Base-by-base conservation (phyloP, 2,888 invertebrate species). In the Amphipyra tragopoginis region DNA sequence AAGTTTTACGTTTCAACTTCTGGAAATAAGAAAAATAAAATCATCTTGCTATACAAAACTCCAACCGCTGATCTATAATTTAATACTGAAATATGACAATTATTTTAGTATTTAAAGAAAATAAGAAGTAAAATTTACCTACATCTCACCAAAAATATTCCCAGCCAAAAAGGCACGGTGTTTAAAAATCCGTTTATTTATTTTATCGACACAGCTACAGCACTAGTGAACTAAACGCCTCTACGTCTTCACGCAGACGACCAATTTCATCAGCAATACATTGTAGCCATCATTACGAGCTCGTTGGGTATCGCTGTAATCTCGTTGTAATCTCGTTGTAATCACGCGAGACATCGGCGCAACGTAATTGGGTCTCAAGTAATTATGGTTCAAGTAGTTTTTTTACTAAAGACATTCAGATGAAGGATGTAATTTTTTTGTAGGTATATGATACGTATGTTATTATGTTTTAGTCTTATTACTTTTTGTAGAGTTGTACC, bases 191-290 rank as follows among this genome's bases (percentile, higher is more conserved):
- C 5, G 5, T 33, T 42, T 21, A 49, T 52, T 45, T 42, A 40
- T 57, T 63, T 49, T 56, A 78, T 78, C 80, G 82, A 81, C 60
- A 64, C n/a, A 0, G 7, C 1, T 65, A 44, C 87, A 79, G 57
- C 90, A 58, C 89, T 90, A 86, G 26, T 36, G 50, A 85, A 83
- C 78, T 84, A 81, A 83, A 76, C 77, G 74, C 71, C 81, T 76
- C 64, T 76, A 75, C 68, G 67, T 80, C 75, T 80, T 77, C 77
- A 82, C 78, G 75, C 75, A 79, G 82, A 83, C 73, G 69, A 77
- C 69, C 69, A 85, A 84, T 84, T 84, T 84, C 79, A 84, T 84
- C 84, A 81, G 74, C 60, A 63, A 72, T 73, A 71, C 69, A 65
- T 77, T 68, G 73, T 48, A 44, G 48, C 33, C 59, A 59, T 76